Base-by-base conservation (phyloP, 2,888 invertebrate species). In the Lithodes maja region DNA sequence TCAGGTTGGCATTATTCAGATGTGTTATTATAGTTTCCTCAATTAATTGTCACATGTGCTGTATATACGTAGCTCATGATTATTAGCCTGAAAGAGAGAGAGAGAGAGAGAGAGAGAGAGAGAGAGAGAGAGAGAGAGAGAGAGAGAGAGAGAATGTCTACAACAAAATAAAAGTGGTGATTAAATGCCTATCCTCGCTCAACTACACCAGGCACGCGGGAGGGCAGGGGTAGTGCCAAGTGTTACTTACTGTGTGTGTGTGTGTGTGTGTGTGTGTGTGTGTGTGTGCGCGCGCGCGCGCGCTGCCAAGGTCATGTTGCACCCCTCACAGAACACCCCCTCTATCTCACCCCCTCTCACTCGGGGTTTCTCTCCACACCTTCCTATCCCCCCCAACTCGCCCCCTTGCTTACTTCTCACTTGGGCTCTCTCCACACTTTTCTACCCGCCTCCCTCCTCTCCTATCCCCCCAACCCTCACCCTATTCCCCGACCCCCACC, bases 41-140 rank as follows among this genome's bases (percentile, higher is more conserved):
- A 33, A 33, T 33, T 33, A 33, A 33, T 33, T 33, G 33, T 0
- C 33, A 33, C 33, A 33, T 33, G 33, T 33, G 33, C 33, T 33
- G 33, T 33, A 33, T 33, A 33, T 33, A 33, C 33, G 33, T 33
- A 33, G 33, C 33, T 33, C 33, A 33, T 33, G 33, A 33, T 33
- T 33, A 33, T 33, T 33, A 33, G 33, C 33, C 33, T 0, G 33
- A 33, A 12, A 61, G 61, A 61, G 61, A 61, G 61, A 61, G 61
- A 61, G 61, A 61, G 61, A 61, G 61, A 61, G 61, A 61, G 61
- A 61, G 61, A 61, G 61, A 61, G 61, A 61, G 61, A 61, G 61
- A 0, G 61, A 61, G 61, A 61, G 61, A 61, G 61, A 61, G 61
- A 61, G 61, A 61, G 61, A 61, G 61, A 0, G 61, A 61, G 61